These are phyloP conservation scores for Neotoma lepida DNA, from an alignment of 2,113 vertebrate genomes.

Conservation along the genomic window DNA sequence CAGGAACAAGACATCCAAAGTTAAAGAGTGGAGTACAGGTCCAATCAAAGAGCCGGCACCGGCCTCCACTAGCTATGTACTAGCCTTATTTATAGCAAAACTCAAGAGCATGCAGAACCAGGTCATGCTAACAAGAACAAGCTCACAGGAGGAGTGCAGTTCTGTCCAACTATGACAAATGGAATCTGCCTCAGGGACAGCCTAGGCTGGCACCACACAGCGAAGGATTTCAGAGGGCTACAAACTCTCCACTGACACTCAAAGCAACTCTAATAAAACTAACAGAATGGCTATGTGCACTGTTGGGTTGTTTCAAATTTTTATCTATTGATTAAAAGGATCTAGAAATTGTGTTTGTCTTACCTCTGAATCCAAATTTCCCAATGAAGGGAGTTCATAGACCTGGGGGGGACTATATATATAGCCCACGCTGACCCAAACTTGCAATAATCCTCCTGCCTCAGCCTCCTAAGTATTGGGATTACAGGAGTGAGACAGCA, in stretches of 20 bases:
- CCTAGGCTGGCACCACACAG: accelerated
- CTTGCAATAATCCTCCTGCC: not conserved
- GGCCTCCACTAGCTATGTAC: not conserved
- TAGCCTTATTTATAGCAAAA: not conserved
- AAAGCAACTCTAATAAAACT: not conserved
- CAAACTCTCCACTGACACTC: not conserved
- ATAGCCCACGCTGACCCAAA: not conserved
- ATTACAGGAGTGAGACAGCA: not conserved
- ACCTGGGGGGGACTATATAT: not conserved
- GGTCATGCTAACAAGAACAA: not conserved
- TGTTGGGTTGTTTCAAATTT: not conserved
- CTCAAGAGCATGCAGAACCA: not conserved
- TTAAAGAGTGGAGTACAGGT: not conserved
- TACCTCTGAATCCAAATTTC: not conserved
- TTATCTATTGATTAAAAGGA: not conserved
- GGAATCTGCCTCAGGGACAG: not conserved
- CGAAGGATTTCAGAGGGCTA: not conserved
- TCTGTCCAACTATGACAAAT: not conserved
- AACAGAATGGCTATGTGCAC: not conserved
- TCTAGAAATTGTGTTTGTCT: not conserved
- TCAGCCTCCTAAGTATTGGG: not conserved
- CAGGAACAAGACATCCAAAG: not conserved
- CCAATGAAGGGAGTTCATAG: not conserved
- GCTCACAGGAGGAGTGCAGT: accelerated
- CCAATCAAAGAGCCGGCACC: not conserved